Percentiles rank a stretch among this genome's conserved stretches.
Evolutionary conservation across 2,113 vertebrate species (phyloP).

Genomic region (Natator depressus): DNA sequence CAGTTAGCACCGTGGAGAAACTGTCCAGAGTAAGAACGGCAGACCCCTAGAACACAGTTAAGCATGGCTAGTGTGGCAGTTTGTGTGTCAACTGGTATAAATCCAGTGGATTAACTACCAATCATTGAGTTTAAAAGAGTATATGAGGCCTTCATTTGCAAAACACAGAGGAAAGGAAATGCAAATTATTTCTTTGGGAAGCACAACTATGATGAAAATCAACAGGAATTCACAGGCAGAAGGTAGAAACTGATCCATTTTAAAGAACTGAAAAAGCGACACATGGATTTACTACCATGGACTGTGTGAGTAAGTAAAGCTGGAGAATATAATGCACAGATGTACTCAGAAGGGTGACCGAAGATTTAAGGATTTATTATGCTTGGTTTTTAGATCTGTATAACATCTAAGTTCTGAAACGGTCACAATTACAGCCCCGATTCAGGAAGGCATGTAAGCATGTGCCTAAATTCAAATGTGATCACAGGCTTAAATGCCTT

Average conservation of each 20-base stretch:
- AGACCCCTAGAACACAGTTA: background rate
- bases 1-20: background rate
- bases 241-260: background rate
- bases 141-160: background rate
- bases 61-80: fast-evolving
- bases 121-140: background rate
- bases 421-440: background rate
- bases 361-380: background rate
- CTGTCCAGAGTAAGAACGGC: background rate
- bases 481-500: background rate
- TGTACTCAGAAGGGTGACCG: background rate
- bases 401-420: background rate
- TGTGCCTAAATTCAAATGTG: background rate
- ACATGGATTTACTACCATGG: background rate
- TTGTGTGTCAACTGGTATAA: background rate
- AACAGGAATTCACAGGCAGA: background rate
- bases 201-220: background rate
- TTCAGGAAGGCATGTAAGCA: background rate
- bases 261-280: background rate
- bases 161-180: background rate
- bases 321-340: background rate
- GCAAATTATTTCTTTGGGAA: background rate
- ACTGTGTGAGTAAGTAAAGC: background rate
- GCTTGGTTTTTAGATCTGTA: background rate
- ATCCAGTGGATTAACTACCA: background rate